These are phyloP conservation scores for Criorhina ranunculi DNA, from an alignment of 2,888 invertebrate species.

Conservation along the genomic window DNA sequence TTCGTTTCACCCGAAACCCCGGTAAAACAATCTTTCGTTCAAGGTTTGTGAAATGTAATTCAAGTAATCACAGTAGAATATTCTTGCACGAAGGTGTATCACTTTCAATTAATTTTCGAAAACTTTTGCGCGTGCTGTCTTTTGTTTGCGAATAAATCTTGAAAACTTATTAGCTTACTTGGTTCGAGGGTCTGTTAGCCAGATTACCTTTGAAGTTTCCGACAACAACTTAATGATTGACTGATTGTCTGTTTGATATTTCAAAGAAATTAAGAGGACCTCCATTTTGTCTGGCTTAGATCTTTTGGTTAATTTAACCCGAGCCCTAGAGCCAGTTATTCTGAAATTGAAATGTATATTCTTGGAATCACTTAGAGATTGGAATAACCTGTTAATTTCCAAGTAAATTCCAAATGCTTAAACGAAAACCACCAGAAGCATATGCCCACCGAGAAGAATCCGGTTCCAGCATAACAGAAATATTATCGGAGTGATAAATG, in stretches of 20 bases:
- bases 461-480: slow-evolving; percentile 60
- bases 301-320: not conserved
- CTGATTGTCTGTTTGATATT: not conserved
- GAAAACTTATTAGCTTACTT: not conserved
- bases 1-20: not conserved
- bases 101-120: slow-evolving; percentile 4
- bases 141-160: slow-evolving; percentile 1
- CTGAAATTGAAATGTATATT: not conserved
- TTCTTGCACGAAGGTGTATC: not conserved
- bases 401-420: not conserved
- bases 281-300: not conserved
- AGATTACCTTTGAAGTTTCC: not conserved
- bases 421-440: too few relatives aligned
- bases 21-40: not conserved
- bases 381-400: not conserved
- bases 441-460: not conserved
- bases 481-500: slow-evolving; percentile 82
- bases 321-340: not conserved
- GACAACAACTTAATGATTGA: not conserved
- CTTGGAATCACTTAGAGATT: not conserved
- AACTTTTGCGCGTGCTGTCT: not conserved
- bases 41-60: not conserved
- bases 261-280: not conserved
- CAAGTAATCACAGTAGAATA: not conserved
- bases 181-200: not conserved